phyloP scores from a whole-genome alignment of 1,140 invertebrate genomes.

The Lysiphlebus fabarum region DNA sequence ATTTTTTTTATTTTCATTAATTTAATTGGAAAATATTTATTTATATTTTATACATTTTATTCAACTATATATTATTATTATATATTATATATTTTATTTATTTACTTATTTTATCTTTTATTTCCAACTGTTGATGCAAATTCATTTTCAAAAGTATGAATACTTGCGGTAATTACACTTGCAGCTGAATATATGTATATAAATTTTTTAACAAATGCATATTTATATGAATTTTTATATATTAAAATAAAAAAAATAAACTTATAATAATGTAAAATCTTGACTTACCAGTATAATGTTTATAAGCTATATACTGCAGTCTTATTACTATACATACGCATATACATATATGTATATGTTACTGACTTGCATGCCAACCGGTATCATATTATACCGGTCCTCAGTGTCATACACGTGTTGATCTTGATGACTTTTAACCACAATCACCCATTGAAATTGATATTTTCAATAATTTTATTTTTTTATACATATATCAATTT shows the following conservation, averaged over 20 bases:
- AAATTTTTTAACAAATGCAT: constrained; percentile 24
- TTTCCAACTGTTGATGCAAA: constrained; percentile 42
- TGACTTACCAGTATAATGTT: not conserved
- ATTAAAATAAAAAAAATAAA: not conserved
- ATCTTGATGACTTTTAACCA: constrained; percentile 8
- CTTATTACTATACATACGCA: no score
- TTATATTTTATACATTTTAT: not conserved
- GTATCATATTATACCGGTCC: constrained; percentile 11
- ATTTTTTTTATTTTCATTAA: not conserved
- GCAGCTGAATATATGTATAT: constrained; percentile 39
- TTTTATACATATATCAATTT: no score
- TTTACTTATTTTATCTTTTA: constrained; percentile 8
- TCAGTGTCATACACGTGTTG: constrained; percentile 16
- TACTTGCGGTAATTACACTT: constrained; percentile 42
- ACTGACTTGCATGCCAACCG: not conserved
- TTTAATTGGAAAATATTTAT: not conserved
- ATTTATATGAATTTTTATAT: not conserved
- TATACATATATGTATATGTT: no score
- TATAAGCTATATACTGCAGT: no score
- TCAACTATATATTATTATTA: not conserved
- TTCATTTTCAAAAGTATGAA: constrained; percentile 28
- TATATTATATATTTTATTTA: not conserved
- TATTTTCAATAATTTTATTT: no score
- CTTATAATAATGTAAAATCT: not conserved
- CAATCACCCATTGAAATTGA: no score